Percentiles rank a stretch among this genome's conserved stretches.
phyloP scores from a whole-genome alignment of 2,888 invertebrate species.

The Oxytorus armatus region DNA sequence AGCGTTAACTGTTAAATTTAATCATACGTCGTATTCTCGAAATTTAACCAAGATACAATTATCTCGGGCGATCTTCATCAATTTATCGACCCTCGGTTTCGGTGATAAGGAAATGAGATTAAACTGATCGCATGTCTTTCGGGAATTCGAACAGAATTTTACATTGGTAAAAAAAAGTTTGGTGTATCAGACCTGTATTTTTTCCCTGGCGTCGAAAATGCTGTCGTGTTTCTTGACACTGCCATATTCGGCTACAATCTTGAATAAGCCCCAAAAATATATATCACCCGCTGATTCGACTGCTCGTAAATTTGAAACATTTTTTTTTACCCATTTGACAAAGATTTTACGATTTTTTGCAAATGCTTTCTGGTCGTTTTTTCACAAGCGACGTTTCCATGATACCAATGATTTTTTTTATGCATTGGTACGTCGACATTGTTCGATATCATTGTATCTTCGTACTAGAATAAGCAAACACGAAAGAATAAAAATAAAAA shows the following conservation, averaged over 20 bases:
- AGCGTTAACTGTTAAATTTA: no score
- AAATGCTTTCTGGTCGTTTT: background rate
- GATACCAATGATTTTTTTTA: no score
- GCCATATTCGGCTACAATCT: background rate
- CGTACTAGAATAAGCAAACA: no score
- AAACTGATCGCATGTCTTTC: background rate
- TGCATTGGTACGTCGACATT: no score
- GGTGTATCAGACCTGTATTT: background rate
- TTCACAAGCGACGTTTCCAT: no score
- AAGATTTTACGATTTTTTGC: background rate
- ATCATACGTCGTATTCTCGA: background rate
- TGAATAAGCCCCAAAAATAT: background rate
- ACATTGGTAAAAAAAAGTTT: background rate
- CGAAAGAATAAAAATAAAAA: no score
- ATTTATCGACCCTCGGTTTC: background rate
- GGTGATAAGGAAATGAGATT: background rate
- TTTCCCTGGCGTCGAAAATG: no score
- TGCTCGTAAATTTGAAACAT: background rate
- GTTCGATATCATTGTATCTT: no score
- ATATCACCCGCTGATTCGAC: background rate
- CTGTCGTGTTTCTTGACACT: no score
- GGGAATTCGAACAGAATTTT: background rate
- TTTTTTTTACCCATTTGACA: background rate
- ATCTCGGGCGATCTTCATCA: background rate
- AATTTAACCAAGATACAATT: background rate